A percentile compares a stretch with the other conserved stretches of the same genome.
These are phyloP conservation scores for Micropterix aruncella DNA, from an alignment of 2,888 invertebrate species.

Conservation along the genomic window DNA sequence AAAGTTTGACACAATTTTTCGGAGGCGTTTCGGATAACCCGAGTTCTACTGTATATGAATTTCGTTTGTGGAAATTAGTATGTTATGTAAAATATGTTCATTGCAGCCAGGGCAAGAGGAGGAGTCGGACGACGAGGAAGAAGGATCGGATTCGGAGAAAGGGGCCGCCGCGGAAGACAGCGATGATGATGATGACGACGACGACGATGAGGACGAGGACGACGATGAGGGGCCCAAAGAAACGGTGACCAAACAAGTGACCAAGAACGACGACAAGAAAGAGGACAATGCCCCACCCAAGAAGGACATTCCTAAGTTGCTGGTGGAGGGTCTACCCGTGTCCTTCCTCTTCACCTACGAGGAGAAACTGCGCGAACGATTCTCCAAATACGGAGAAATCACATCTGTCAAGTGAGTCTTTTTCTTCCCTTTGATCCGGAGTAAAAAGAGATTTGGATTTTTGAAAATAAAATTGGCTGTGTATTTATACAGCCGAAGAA, in stretches of 20 bases:
- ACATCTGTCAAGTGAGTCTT: slow-evolving; percentile 29
- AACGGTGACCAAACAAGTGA: slow-evolving; percentile 12
- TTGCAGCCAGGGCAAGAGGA: background rate
- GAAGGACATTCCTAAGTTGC: slow-evolving; percentile 34
- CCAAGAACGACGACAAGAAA: background rate
- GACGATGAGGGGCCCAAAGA: background rate
- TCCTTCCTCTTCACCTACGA: slow-evolving; percentile 35
- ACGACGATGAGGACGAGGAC: background rate
- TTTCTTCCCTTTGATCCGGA: no score
- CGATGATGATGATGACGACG: background rate
- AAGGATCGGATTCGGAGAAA: background rate
- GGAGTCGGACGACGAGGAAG: background rate
- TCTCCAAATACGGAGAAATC: slow-evolving; percentile 34
- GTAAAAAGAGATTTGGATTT: no score
- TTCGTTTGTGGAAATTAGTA: no score
- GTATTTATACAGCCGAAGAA: no score
- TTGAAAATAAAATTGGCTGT: no score
- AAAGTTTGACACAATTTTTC: no score
- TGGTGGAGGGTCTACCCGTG: slow-evolving; percentile 33
- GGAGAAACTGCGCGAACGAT: slow-evolving; percentile 35
- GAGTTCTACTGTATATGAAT: no score
- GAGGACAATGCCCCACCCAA: slow-evolving; percentile 15
- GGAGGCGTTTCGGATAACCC: no score
- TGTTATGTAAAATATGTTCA: no score
- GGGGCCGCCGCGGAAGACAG: background rate